Evolutionary conservation across 1,140 invertebrate species (phyloP), one percentile per base, ranked within the genome.

Genomic region (Tigriopus japonicus): DNA sequence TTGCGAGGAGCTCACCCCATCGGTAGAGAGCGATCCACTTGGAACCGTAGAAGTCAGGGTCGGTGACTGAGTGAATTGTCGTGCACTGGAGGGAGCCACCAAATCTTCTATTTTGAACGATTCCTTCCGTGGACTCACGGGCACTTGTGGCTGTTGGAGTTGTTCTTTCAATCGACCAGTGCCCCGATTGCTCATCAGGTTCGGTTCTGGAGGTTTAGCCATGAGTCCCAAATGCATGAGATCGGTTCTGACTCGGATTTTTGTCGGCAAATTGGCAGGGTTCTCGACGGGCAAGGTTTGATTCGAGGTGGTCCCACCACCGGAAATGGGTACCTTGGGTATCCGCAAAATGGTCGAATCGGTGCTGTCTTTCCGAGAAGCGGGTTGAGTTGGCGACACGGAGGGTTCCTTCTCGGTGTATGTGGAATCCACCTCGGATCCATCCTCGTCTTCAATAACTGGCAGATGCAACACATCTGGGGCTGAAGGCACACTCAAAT

Each of bases 221-320:
- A 61, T 61, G 1, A 61, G 59, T 15, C 59, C 59, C 17, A 61
- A 24, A 28, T 61, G 23, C 59, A 61, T 61, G 19, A 61, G 52
- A 41, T 61, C 59, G 6, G 15, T 21, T 53, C 59, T 56, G 17
- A 61, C 59, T 15, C 59, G 17, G 23, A 61, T 61, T 28, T 61
- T 61, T 1, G 59, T 35, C n/a, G 59, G 23, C 24, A 49, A 19
- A 35, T 17, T 21, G 21, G 17, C 13, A n/a, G 17, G 28, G n/a
- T 6, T 17, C 6, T 15, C 45, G n/a, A 6, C n/a, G 6, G 45
- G 45, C n/a, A 21, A 21, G n/a, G 45, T 49, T 21, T 15, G 21
- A 17, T 15, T 17, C n/a, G 45, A 21, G n/a, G 3, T 49, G 5
- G n/a, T 49, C 28, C 28, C 28, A 5, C 3, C 9, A 3, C 28